Percentiles rank a stretch among this genome's conserved stretches.
Conservation (phyloP, 2,113 vertebrate genomes). For the Sisor rabdophorus region DNA sequence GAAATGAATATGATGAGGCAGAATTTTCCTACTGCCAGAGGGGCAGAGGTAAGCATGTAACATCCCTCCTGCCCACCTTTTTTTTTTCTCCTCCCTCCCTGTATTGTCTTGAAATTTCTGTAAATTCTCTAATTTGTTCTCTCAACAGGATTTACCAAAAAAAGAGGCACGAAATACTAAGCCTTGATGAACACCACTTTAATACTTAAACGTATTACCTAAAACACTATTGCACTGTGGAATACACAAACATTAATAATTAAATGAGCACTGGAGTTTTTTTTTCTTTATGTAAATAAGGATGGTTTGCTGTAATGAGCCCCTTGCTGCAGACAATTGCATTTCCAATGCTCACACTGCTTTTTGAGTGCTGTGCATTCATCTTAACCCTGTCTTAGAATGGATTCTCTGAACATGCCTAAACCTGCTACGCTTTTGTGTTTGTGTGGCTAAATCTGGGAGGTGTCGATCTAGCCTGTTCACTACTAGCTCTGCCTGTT, state of each 20-base stretch:
- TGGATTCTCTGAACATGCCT: slow-evolving; percentile 19
- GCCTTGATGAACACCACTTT: slow-evolving; percentile 36
- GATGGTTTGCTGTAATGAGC: slow-evolving; percentile 8
- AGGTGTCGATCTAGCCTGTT: slow-evolving; percentile 32
- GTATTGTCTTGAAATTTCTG: not conserved
- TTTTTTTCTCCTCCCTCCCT: too few relatives aligned
- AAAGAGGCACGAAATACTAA: slow-evolving; percentile 56
- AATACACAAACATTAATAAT: slow-evolving; percentile 38
- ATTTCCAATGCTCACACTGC: slow-evolving; percentile 23
- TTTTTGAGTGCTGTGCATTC: slow-evolving; percentile 49
- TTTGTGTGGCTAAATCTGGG: slow-evolving; percentile 17
- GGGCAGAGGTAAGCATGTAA: slow-evolving; percentile 51
- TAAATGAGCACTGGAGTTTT: slow-evolving; percentile 39
- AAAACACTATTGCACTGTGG: slow-evolving; percentile 42
- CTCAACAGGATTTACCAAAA: slow-evolving; percentile 53
- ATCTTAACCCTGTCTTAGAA: slow-evolving; percentile 39
- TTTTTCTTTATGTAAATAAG: slow-evolving; percentile 15
- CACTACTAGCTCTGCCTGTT: not conserved
- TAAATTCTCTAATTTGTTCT: not conserved
- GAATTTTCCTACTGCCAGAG: slow-evolving; percentile 29
- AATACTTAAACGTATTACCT: slow-evolving; percentile 47
- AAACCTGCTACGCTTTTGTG: not conserved
- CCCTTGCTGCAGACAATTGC: slow-evolving; percentile 31
- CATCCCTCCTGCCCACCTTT: too few relatives aligned
- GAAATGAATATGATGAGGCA: slow-evolving; percentile 48